Evolutionary conservation across 2,888 invertebrate species (phyloP).

Genomic region (Yponomeuta cagnagella): DNA sequence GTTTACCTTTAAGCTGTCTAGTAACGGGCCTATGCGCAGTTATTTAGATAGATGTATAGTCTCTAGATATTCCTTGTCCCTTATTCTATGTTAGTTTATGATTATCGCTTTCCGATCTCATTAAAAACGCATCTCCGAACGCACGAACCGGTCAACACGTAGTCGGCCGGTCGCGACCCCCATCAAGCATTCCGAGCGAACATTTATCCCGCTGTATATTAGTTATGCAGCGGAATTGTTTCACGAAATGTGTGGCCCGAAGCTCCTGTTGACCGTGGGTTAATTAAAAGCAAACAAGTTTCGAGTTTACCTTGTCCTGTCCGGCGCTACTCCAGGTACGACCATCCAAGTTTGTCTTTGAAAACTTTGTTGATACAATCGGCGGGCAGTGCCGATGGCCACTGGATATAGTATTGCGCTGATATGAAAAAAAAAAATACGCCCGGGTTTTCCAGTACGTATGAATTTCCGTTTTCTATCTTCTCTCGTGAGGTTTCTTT

Average conservation of each 20-base stretch:
- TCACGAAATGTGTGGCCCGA: constrained; percentile 64
- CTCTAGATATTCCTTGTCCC: too few species aligned
- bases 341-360: constrained; percentile 3
- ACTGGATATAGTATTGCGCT: neutral
- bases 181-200: neutral
- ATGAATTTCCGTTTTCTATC: too few species aligned
- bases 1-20: too few species aligned
- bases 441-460: neutral
- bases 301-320: constrained; percentile 16
- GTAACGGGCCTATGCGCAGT: too few species aligned
- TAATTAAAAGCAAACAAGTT: constrained; percentile 68
- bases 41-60: too few species aligned
- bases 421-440: neutral
- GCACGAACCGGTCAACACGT: too few species aligned
- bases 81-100: too few species aligned
- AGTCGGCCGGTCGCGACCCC: neutral
- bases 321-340: neutral
- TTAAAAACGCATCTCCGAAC: too few species aligned
- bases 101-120: too few species aligned
- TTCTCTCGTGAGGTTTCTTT: too few species aligned
- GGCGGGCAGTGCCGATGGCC: neutral
- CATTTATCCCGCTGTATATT: constrained; percentile 31
- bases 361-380: constrained; percentile 2
- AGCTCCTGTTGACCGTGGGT: constrained; percentile 60
- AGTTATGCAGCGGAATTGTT: constrained; percentile 56